Base-by-base conservation (phyloP, 92 coral and sea anemone species). In the Parazoanthus darwini region DNA sequence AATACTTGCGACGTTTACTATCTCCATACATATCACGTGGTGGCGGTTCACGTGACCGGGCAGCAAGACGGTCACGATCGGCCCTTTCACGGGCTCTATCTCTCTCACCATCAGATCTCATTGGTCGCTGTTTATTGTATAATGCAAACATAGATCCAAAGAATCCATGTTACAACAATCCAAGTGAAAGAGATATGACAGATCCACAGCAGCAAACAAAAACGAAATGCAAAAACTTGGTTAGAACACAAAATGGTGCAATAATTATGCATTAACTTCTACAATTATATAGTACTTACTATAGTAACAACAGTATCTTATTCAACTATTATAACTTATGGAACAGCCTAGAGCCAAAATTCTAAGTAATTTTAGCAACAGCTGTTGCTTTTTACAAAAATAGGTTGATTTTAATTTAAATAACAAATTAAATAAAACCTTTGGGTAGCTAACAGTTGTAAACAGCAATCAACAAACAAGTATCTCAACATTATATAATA, bases 31-130 rank as follows among this genome's bases (percentile, higher is more conserved):
- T 89, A 48, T 93, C 96, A 78, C 96, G 92, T 73, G 92, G 80
- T 29, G 94, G 91, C 33, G 93, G 94, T 50, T 97, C 98, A 86
- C 96, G 96, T 37, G 96, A 92, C 71, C 98, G 94, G 66, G 95
- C 95, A 58, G 98, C 96, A 84, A 93, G 95, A 3, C 99, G 94
- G 86, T 94, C 96, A 16, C 96, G 97, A 88, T 97, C 99, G 29
- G 92, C 98, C 85, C 94, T 91, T 75, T 97, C 99, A 85, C 98
- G 95, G 76, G 91, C 91, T 58, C 94, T 91, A 59, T 97, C 98
- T 79, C 96, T 91, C 11, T 94, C 96, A 33, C 88, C 92, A 81
- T 97, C 99, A 79, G 91, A 94, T 82, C 94, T 86, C 89, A 91
- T 89, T 85, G 96, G 94, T 91, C 96, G 94, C 98, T 95, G 92